Percentiles rank a stretch among this genome's conserved stretches.
phyloP scores from a whole-genome alignment of 1,140 invertebrate species.

The Drosophila malerkotliana region DNA sequence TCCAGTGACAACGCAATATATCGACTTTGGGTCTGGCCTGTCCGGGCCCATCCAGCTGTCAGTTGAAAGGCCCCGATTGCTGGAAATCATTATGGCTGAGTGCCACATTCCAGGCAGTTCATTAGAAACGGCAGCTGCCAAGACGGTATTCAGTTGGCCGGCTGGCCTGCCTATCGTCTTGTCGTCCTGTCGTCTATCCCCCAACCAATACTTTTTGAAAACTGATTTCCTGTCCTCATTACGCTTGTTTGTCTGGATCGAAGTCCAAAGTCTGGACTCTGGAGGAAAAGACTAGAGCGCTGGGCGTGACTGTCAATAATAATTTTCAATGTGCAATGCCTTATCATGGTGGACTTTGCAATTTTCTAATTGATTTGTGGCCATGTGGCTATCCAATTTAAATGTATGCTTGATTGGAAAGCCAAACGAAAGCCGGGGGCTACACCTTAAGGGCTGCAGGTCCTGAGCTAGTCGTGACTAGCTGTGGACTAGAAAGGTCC shows the following conservation, averaged over 20 bases:
- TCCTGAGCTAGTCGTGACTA: slow-evolving; percentile 5
- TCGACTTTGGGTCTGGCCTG: slow-evolving; percentile 42
- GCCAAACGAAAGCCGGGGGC: not conserved
- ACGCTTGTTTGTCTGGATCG: slow-evolving; percentile 34
- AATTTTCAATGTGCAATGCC: slow-evolving; percentile 38
- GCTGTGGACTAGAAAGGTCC: slow-evolving; percentile 9
- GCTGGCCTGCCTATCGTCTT: not conserved
- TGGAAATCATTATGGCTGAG: slow-evolving; percentile 71
- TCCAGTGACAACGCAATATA: slow-evolving; percentile 56
- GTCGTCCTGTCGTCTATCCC: slow-evolving; percentile 2
- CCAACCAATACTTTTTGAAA: slow-evolving; percentile 29
- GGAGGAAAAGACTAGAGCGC: slow-evolving; percentile 8
- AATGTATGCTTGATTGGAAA: slow-evolving; percentile 45
- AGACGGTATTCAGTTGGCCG: slow-evolving; percentile 1
- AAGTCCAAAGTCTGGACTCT: slow-evolving; percentile 6
- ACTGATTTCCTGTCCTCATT: slow-evolving; percentile 59
- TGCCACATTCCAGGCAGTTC: slow-evolving; percentile 55
- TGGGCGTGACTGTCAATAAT: slow-evolving; percentile 49
- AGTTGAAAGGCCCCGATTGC: slow-evolving; percentile 28
- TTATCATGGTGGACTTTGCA: slow-evolving; percentile 14
- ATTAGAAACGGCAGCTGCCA: slow-evolving; percentile 47
- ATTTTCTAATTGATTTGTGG: slow-evolving; percentile 74
- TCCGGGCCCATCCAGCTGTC: slow-evolving; percentile 53
- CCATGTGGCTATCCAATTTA: slow-evolving; percentile 55
- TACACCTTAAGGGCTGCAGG: not conserved